Conservation (phyloP, 35 echinoderm and acorn worm genomes). For the Chiridota heheva region DNA sequence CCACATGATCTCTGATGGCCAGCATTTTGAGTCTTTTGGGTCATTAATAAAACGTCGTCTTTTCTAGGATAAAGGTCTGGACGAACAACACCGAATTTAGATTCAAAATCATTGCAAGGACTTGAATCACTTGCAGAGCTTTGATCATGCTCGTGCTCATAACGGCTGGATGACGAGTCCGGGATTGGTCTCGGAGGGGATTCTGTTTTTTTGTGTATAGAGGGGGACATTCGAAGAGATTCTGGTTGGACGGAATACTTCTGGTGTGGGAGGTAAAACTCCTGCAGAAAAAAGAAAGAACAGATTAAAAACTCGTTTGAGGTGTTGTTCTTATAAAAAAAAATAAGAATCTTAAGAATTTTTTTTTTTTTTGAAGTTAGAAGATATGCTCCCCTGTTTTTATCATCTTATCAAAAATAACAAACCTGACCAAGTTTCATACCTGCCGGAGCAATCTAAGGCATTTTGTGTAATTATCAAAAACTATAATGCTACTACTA, state of each 20-base stretch:
- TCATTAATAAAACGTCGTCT: slow-evolving; percentile 54
- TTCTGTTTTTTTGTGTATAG: slow-evolving; percentile 4
- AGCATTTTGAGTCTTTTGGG: neutral
- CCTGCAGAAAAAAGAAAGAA: slow-evolving; percentile 24
- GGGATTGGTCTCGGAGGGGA: neutral
- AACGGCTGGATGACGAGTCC: neutral
- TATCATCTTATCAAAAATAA: too few relatives aligned
- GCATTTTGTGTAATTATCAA: too few relatives aligned
- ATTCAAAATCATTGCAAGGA: slow-evolving; percentile 51
- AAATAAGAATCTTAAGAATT: too few relatives aligned
- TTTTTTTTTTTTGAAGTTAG: too few relatives aligned
- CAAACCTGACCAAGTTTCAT: too few relatives aligned
- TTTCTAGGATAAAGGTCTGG: slow-evolving; percentile 70
- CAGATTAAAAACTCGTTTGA: neutral
- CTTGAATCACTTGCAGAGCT: slow-evolving; percentile 67
- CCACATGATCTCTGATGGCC: slow-evolving; percentile 24
- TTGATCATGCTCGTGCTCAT: slow-evolving; percentile 6
- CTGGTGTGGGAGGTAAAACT: slow-evolving; percentile 77
- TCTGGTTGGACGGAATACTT: slow-evolving; percentile 55
- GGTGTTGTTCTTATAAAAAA: neutral
- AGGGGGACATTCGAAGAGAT: slow-evolving; percentile 14
- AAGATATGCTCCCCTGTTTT: too few relatives aligned
- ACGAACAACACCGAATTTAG: slow-evolving; percentile 65
- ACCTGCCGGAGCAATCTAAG: too few relatives aligned
- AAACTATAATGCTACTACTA: too few relatives aligned